Base-by-base conservation (phyloP, 2,797 vertebrate genomes). In the Cyclura pinguis region DNA sequence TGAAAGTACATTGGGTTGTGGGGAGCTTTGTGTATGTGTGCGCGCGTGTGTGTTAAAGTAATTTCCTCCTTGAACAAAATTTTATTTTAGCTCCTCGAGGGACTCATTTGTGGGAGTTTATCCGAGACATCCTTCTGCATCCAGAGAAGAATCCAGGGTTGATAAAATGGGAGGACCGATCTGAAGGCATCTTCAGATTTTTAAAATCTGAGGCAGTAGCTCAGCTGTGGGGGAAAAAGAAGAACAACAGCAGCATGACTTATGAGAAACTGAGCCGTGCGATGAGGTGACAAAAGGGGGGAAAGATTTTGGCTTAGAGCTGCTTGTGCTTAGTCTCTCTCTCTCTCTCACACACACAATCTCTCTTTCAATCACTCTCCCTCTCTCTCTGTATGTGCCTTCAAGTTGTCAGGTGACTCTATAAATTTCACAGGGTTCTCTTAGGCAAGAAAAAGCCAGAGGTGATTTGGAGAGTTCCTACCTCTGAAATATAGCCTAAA, bases 221-320 rank as follows among this genome's bases (percentile, higher is more conserved):
- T 85, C 98, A 99, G 94, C 96, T 99, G 5, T 99, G 99, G 99
- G 99, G 99, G 32, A 99, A 98, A 96, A 99, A 99, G 97, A 99
- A 99, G 90, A 99, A 99, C 95, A 99, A 99, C 96, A 99, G 98
- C 96, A 99, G 98, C 95, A 99, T 99, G 99, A 99, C 99, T 20
- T 99, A 99, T 0, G 99, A 99, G 96, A 99, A 99, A 92, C 98
- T 99, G 92, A 99, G 99, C 95, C 98, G 99, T 47, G 99, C 99
- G 14, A 99, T 99, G 99, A 99, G 99, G 99, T 99, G 93, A 93
- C 55, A 24, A 2, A 52, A 95, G 92, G 72, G 85, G 72, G 64
- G 42, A 18, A 27, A 47, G 9, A 74, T 84, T 47, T 77, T 84
- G 85, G 69, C 90, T 88, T 64, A 27, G 27, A 67, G 16, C 8